Evolutionary conservation across 2,113 vertebrate species (phyloP), one percentile per base, ranked within the genome.

Genomic region (Lagopus leucura): DNA sequence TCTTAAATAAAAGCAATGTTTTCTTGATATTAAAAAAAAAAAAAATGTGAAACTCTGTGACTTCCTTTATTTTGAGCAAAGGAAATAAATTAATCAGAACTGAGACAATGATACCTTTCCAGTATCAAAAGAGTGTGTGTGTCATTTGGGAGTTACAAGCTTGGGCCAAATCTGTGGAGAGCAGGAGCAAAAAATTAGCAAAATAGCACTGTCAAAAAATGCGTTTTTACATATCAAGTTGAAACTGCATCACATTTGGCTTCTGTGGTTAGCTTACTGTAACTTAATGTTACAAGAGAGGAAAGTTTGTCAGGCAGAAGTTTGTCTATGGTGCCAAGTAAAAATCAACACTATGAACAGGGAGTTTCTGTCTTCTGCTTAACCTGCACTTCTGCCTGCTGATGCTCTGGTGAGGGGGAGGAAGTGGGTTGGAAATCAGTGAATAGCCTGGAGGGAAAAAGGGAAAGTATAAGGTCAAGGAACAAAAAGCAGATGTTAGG

Each of bases 401-500:
- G 7, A 90, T 88, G 90, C 77, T 80, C 79, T 93, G 76, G 45
- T 54, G 72, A 74, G 69, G 50, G 85, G 52, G 28, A 92, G 64
- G 82, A 91, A 90, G 64, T 24, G 14, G 42, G 73, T 86, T 64
- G 65, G 82, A 92, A 92, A 77, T 66, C 76, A 95, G 8, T 63
- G 64, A 71, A 88, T 74, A 91, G 92, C 69, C 92, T 94, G 38
- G n/a, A 89, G 92, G 74, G 60, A 86, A 85, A 85, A 40, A 91
- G 67, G 57, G 57, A 93, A 88, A 94, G 64, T 63, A 88, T 64
- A 86, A 91, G 92, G 93, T 90, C 90, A 93, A 90, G 92, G 89
- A 94, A 88, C 64, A 91, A 86, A 94, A 91, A 71, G 78, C 64
- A 91, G 64, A 89, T 74, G 64, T 70, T 88, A 80, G 16, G 45